phyloP scores from a whole-genome alignment of 2,888 invertebrate species.

The Aricia artaxerxes region DNA sequence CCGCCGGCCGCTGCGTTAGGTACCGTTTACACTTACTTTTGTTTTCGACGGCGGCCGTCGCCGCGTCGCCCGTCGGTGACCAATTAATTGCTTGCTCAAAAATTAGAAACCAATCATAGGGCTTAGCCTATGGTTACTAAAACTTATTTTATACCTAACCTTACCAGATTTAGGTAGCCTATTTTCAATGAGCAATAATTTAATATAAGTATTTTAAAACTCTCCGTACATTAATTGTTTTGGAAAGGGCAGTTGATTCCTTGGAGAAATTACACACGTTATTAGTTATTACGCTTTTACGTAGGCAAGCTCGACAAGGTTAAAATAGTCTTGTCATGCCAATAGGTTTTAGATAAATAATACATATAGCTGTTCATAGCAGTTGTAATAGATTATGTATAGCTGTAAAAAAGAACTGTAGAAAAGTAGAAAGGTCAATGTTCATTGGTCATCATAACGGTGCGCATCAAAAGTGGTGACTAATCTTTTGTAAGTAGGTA shows the following conservation, averaged over 20 bases:
- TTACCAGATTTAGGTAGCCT: not conserved
- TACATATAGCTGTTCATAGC: not conserved
- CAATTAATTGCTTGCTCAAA: not conserved
- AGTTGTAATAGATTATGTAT: not conserved
- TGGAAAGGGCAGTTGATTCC: too few species aligned
- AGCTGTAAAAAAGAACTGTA: not conserved
- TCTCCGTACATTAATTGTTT: not conserved
- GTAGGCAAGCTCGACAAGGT: not conserved
- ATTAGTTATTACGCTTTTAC: too few species aligned
- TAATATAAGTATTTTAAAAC: not conserved
- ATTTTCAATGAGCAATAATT: not conserved
- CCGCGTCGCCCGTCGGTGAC: not conserved
- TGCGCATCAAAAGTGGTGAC: slow-evolving; percentile 5
- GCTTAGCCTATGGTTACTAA: too few species aligned
- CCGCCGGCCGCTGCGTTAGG: not conserved
- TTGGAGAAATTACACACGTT: not conserved
- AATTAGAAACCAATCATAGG: not conserved
- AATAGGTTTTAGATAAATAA: not conserved
- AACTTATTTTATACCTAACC: too few species aligned
- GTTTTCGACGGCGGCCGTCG: slow-evolving; percentile 21
- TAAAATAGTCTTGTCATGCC: not conserved
- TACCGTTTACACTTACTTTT: slow-evolving; percentile 12
- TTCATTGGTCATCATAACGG: not conserved
- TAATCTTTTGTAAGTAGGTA: slow-evolving; percentile 17
- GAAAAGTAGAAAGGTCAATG: slow-evolving; percentile 3